Conservation (phyloP, 2,113 vertebrate species). For the Erinaceus europaeus region DNA sequence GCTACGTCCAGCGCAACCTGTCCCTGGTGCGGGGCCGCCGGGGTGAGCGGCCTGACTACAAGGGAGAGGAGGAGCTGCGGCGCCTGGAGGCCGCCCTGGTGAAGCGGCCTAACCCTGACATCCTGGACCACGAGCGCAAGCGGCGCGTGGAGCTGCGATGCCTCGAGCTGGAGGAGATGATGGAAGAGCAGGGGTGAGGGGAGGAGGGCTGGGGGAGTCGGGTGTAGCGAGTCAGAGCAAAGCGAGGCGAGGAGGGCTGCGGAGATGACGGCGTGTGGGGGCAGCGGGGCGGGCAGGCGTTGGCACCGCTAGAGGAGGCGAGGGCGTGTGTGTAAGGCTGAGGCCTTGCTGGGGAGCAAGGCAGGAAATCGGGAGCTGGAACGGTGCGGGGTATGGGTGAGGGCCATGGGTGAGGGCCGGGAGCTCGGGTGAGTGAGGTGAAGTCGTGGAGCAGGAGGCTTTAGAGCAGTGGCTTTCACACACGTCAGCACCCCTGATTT, state of each 20-base stretch:
- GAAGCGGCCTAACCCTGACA: constrained; percentile 92
- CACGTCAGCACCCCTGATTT: constrained; percentile 22
- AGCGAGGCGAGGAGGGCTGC: constrained; percentile 75
- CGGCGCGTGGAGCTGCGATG: constrained; percentile 94
- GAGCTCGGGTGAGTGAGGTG: constrained; percentile 36
- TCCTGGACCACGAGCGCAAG: constrained; percentile 95
- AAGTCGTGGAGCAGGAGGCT: constrained; percentile 42
- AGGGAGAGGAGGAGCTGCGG: constrained; percentile 91
- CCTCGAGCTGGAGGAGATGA: constrained; percentile 95
- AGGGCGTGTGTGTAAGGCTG: constrained; percentile 25
- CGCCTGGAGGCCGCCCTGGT: constrained; percentile 91
- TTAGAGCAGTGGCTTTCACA: constrained; percentile 76
- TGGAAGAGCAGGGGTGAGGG: constrained; percentile 94
- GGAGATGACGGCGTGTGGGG: constrained; percentile 15
- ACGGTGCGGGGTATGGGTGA: not conserved
- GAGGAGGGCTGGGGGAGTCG: constrained; percentile 80
- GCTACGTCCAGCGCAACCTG: constrained; percentile 94
- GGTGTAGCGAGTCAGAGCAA: constrained; percentile 46
- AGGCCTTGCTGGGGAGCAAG: constrained; percentile 20
- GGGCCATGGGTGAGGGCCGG: not conserved
- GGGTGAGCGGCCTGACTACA: constrained; percentile 83
- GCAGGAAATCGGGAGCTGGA: not conserved
- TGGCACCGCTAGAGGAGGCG: constrained; percentile 21
- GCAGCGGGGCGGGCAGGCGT: not conserved
- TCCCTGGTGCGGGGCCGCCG: constrained; percentile 90